phyloP scores from a whole-genome alignment of 1,140 invertebrate genomes.

The Periplaneta americana region DNA sequence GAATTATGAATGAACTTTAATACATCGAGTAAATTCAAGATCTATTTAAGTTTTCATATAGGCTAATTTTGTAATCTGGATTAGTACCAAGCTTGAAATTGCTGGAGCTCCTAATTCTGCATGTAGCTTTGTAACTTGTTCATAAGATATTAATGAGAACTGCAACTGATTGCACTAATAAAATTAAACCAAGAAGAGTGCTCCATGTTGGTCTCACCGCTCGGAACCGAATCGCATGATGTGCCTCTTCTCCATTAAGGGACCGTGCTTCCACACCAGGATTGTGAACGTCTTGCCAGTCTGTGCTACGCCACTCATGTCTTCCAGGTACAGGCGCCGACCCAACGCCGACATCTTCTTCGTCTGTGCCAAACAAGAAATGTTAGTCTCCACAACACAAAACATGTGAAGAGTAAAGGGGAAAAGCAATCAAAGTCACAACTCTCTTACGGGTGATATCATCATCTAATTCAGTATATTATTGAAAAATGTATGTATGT shows the following conservation, averaged over 20 bases:
- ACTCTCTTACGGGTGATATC: too few relatives aligned
- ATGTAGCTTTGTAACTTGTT: too few relatives aligned
- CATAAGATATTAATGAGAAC: constrained; percentile 5
- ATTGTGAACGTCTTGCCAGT: constrained; percentile 30
- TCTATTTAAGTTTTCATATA: too few relatives aligned
- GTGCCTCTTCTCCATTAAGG: constrained; percentile 35
- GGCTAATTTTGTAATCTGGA: too few relatives aligned
- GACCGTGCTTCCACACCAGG: constrained; percentile 38
- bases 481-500: too few relatives aligned
- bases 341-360: constrained; percentile 31
- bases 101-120: too few relatives aligned
- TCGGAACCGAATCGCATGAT: constrained; percentile 29
- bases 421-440: neutral
- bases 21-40: too few relatives aligned
- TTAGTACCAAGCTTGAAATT: too few relatives aligned
- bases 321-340: constrained; percentile 29
- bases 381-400: neutral
- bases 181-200: neutral
- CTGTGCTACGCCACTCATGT: constrained; percentile 20
- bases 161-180: neutral
- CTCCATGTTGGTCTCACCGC: neutral
- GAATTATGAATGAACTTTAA: too few relatives aligned
- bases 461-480: too few relatives aligned
- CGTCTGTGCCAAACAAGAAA: constrained; percentile 8
- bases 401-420: neutral